These are phyloP conservation scores for Neria commutata DNA, from an alignment of 2,888 invertebrate species.

Conservation along the genomic window DNA sequence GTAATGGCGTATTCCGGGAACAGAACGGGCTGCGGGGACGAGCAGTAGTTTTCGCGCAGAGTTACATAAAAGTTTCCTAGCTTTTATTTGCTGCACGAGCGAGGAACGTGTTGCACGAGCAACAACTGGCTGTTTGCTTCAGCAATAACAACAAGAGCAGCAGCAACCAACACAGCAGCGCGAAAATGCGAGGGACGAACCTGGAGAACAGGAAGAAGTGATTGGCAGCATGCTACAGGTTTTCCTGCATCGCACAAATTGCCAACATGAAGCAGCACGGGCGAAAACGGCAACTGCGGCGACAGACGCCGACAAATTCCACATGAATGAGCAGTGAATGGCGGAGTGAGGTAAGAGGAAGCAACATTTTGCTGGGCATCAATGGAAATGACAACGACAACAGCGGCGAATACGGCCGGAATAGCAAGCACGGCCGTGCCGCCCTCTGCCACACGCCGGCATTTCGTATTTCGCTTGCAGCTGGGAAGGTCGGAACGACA, in stretches of 20 bases:
- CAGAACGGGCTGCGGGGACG: neutral
- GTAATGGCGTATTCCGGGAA: neutral
- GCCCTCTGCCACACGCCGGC: neutral
- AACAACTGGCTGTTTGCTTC: constrained; percentile 22
- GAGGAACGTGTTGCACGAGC: constrained; percentile 14
- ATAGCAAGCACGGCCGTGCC: neutral
- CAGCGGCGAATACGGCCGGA: neutral
- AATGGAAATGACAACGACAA: too few species aligned
- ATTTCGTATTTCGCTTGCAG: neutral
- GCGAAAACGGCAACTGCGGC: neutral
- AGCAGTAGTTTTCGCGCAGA: neutral
- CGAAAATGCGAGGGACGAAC: neutral
- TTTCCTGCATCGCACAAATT: neutral
- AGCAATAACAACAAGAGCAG: constrained; percentile 7
- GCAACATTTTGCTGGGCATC: neutral
- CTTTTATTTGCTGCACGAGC: neutral
- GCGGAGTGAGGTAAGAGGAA: neutral
- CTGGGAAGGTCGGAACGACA: neutral
- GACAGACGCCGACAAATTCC: too few species aligned
- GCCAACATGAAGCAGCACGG: neutral
- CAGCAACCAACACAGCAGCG: neutral
- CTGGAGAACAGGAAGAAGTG: constrained; percentile 1
- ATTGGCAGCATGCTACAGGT: constrained; percentile 15
- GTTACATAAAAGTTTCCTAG: constrained; percentile 1
- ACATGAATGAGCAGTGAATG: neutral